Evolutionary conservation across 2,113 vertebrate genomes (phyloP).

Genomic region (Dicaeum eximium): DNA sequence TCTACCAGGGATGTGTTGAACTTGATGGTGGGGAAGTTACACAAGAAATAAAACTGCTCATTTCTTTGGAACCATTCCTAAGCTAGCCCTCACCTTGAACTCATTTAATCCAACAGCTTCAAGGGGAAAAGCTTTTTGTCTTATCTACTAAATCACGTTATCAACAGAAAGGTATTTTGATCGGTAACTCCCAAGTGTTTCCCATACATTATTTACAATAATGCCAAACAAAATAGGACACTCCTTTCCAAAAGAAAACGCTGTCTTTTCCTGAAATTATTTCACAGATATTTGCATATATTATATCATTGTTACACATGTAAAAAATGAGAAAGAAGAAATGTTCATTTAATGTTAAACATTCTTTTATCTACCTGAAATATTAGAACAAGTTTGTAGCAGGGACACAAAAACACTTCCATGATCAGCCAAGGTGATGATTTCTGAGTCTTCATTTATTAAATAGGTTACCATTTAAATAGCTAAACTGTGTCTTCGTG

Average conservation of each 20-base stretch:
- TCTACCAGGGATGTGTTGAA: not conserved
- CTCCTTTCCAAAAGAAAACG: not conserved
- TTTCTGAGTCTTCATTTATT: not conserved
- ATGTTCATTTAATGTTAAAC: not conserved
- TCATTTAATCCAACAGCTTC: not conserved
- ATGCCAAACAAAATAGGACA: not conserved
- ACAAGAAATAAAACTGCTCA: not conserved
- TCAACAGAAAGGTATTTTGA: not conserved
- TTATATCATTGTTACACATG: not conserved
- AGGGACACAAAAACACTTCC: not conserved
- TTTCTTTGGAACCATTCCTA: not conserved
- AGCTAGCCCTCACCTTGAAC: slow-evolving; percentile 16
- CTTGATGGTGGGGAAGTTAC: not conserved
- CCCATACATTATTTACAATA: not conserved
- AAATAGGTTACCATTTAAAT: not conserved
- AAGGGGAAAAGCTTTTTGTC: slow-evolving; percentile 27
- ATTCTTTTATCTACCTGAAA: not conserved
- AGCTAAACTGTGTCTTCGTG: not conserved
- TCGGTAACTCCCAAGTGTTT: not conserved
- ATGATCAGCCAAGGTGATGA: not conserved
- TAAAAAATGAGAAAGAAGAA: not conserved
- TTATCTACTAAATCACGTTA: slow-evolving; percentile 7
- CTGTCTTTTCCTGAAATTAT: not conserved
- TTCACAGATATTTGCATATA: not conserved
- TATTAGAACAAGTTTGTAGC: not conserved